phyloP scores from a whole-genome alignment of 2,113 vertebrate species.

The Hemiprocne comata region DNA sequence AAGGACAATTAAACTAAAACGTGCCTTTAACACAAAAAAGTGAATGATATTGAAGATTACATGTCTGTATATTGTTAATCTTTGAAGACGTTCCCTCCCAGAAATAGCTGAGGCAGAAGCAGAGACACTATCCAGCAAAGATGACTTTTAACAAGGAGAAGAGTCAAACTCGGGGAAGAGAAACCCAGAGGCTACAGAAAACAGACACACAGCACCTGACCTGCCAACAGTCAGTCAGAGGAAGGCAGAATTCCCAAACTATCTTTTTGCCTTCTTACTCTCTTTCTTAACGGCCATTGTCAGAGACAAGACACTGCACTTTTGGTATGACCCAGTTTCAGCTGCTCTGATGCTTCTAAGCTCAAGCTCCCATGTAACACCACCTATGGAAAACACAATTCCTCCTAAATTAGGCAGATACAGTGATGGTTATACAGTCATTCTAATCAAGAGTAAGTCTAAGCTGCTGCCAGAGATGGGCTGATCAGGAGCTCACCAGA shows the following conservation, averaged over 20 bases:
- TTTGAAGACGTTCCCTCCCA: neutral
- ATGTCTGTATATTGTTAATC: neutral
- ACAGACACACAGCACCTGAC: neutral
- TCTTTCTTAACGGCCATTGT: neutral
- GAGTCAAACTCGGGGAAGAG: neutral
- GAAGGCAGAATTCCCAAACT: neutral
- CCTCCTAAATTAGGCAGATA: neutral
- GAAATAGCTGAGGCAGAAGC: neutral
- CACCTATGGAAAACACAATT: neutral
- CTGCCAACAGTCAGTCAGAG: neutral
- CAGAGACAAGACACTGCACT: neutral
- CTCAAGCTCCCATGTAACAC: neutral
- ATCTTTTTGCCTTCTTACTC: fast-evolving
- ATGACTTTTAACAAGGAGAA: neutral
- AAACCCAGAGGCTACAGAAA: neutral
- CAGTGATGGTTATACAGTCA: neutral
- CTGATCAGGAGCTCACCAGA: neutral
- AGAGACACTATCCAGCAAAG: neutral
- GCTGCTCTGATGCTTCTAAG: neutral
- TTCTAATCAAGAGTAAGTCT: neutral
- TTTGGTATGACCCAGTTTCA: neutral
- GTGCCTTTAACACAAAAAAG: neutral
- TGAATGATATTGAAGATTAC: neutral
- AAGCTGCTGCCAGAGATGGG: neutral
- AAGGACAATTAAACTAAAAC: neutral